Evolutionary conservation across 1,140 invertebrate species (phyloP).

Genomic region (Macrosteles quadrilineatus): DNA sequence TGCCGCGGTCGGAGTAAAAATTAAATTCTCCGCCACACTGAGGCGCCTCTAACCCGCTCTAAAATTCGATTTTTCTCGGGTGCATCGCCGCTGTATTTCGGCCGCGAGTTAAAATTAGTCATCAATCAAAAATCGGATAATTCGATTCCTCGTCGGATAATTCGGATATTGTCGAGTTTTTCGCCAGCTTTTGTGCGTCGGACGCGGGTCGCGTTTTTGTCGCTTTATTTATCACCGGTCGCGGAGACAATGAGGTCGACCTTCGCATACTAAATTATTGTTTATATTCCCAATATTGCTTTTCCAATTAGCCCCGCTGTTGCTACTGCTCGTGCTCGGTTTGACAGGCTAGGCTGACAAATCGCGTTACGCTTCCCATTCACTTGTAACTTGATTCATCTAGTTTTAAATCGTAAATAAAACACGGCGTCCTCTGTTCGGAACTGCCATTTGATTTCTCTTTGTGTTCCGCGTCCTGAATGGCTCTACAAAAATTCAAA

Average conservation of each 20-base stretch:
- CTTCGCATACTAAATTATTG: constrained; percentile 40
- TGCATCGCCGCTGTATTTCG: background rate
- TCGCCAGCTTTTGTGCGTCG: too few species aligned
- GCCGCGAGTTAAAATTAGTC: constrained; percentile 35
- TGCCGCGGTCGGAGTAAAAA: background rate
- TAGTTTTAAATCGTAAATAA: constrained; percentile 32
- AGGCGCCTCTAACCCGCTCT: constrained; percentile 15
- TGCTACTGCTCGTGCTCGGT: too few species aligned
- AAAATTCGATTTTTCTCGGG: constrained; percentile 18
- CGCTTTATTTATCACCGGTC: constrained; percentile 9
- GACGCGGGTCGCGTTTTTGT: constrained; percentile 29
- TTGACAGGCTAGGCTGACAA: constrained; percentile 26
- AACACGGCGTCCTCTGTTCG: constrained; percentile 24
- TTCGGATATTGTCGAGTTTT: too few species aligned
- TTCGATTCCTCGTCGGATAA: constrained; percentile 37
- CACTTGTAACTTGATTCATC: constrained; percentile 27
- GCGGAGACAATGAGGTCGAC: constrained; percentile 36
- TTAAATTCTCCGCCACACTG: constrained; percentile 8
- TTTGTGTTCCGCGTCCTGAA: constrained; percentile 6
- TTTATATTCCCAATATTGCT: constrained; percentile 38
- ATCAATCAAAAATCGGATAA: constrained; percentile 39
- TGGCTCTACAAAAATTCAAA: constrained; percentile 12
- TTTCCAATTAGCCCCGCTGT: constrained; percentile 39
- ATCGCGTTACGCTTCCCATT: constrained; percentile 24
- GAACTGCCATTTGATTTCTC: constrained; percentile 24